Base-by-base conservation (phyloP, 2,113 vertebrate genomes). In the Zapus hudsonius region DNA sequence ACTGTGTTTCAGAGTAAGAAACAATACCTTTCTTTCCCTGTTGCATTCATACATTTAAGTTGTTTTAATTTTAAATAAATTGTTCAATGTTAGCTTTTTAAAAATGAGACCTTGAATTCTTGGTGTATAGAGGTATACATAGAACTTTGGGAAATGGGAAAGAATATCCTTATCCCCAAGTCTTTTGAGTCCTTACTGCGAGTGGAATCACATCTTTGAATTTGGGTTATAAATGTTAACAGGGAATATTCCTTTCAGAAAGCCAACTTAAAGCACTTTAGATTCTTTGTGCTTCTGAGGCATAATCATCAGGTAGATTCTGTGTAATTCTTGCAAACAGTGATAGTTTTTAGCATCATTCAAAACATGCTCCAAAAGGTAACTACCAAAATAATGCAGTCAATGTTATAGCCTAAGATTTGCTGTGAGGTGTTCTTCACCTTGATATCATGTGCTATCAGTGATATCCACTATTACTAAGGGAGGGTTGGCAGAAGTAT, bases 241-340 rank as follows among this genome's bases (percentile, higher is more conserved):
- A 96, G 89, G 22, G 69, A 96, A 95, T 59, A 63, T 13, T 59
- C 33, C 70, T 57, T 94, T 95, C 80, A 95, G 63, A 95, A 97
- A 93, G 76, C 97, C 92, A 52, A 89, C 90, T 78, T 94, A 93
- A 96, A 92, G 42, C 38, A 93, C 59, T 84, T 94, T 13, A 9
- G 63, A 92, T 95, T 66, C 72, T 94, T 94, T 94, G n/a, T 95
- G 33, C 59, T 96, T 93, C 76, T 94, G 47, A 80, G 61, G 42
- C 67, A 52, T 95, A 95, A 94, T 96, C 73, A 87, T 38, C 36
- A 86, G 79, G 89, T 96, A 94, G 85, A 38, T 59, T 91, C 81
- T 92, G 0, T 95, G 1, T 93, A 82, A 87, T 95, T 97, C 89
- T 97, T 96, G 94, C 96, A 97, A 96, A 95, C 76, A 94, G 92